Evolutionary conservation across 2,888 invertebrate species (phyloP), one percentile per base, ranked within the genome.

Genomic region (Chorisops tibialis): DNA sequence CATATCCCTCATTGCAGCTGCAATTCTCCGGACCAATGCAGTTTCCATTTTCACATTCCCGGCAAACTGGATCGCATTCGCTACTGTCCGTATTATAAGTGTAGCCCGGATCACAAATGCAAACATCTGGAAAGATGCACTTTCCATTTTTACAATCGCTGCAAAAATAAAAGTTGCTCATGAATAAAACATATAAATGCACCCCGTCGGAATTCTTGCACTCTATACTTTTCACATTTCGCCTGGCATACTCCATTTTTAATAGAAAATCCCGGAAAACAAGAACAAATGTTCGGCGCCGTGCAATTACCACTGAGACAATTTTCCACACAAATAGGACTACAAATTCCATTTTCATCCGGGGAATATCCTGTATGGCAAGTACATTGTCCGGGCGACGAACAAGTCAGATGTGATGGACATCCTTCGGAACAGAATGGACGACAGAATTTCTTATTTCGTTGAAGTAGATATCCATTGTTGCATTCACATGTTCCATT

Each of bases 401-500:
- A 66, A 62, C 82, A 81, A 1, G 67, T 67, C 1, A 79, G 75
- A 64, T 79, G 77, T 5, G 45, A n/a, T 4, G 80, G 80, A 56
- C 85, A 85, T 59, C 76, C 76, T 4, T 75, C 74, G 6, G 70
- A 70, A 68, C 86, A 87, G 16, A 71, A 69, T 0, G 86, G 84
- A 3, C 79, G 66, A 67, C 86, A 87, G 68, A 77, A 82, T 65
- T 79, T 80, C 60, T 82, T 77, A 9, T 81, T 79, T 0, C 73
- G 68, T 62, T 83, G 82, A 47, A 81, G 69, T n/a, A 69, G 76
- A 68, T 77, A 83, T 0, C 84, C 82, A 7, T 81, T 78, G 63
- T 83, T 82, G 69, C 87, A 88, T 7, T 82, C 75, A 64, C 87
- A 87, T 47, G 78, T 76, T 0, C 79, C 79, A 12, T 80, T 76